phyloP scores from a whole-genome alignment of 2,888 invertebrate genomes.

The Sphinx pinastri region DNA sequence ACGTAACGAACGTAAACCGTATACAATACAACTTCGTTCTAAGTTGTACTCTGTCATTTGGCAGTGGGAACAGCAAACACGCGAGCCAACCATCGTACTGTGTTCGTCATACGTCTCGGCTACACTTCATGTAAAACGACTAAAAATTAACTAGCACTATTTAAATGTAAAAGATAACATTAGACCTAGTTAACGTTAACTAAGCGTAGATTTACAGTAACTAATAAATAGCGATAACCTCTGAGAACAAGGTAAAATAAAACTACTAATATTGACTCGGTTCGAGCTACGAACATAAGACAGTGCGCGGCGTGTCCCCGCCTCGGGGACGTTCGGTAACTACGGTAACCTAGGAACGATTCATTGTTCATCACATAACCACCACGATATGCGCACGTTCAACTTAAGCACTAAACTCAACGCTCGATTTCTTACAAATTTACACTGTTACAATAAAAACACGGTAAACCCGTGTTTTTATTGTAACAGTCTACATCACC shows the following conservation, averaged over 20 bases:
- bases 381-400: conserved; percentile 76
- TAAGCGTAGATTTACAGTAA: conserved; percentile 59
- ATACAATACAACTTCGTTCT: conserved; percentile 57
- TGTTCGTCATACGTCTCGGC: conserved; percentile 31
- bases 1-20: conserved; percentile 48
- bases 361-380: conserved; percentile 69
- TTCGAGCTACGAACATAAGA: conserved; percentile 71
- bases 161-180: conserved; percentile 60
- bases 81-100: conserved; percentile 33
- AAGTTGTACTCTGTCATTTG: conserved; percentile 74
- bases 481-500: no score
- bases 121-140: conserved; percentile 37
- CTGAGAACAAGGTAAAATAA: conserved; percentile 45
- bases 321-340: conserved; percentile 53
- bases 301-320: conserved; percentile 60
- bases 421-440: conserved; percentile 57
- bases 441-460: conserved; percentile 52
- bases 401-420: conserved; percentile 71
- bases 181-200: conserved; percentile 48
- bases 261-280: conserved; percentile 64
- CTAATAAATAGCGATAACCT: conserved; percentile 72
- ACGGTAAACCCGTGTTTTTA: conserved; percentile 49
- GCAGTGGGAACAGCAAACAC: conserved; percentile 61
- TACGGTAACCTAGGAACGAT: conserved; percentile 71
- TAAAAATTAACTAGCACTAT: conserved; percentile 38